A percentile compares a stretch with the other conserved stretches of the same genome.
phyloP scores from a whole-genome alignment of 2,797 vertebrate species.

The Aratinga solstitialis region DNA sequence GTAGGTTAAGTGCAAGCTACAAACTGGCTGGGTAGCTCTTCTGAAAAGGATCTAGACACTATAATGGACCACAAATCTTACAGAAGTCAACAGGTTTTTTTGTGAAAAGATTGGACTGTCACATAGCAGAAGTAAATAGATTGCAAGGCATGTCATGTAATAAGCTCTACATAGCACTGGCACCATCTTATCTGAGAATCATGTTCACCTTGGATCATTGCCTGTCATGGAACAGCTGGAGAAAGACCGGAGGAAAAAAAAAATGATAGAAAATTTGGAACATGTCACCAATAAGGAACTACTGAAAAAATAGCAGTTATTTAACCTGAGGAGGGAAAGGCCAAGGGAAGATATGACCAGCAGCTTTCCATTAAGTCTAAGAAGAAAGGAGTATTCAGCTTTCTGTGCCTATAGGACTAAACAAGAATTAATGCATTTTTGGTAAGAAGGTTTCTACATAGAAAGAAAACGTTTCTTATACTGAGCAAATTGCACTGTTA shows the following conservation, averaged over 20 bases:
- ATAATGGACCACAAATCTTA: background rate
- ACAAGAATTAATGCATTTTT: conserved; percentile 25
- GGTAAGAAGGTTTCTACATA: conserved; percentile 4
- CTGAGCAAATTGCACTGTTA: background rate
- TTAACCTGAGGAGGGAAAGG: conserved; percentile 26
- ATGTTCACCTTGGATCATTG: background rate
- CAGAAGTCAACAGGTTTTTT: background rate
- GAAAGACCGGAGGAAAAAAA: conserved; percentile 10
- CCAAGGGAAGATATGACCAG: conserved; percentile 8
- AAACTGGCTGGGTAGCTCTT: background rate
- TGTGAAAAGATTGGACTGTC: background rate
- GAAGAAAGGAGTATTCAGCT: conserved; percentile 7
- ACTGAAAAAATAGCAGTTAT: background rate
- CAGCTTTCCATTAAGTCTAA: conserved; percentile 13
- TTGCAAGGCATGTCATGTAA: background rate
- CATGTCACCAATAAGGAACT: background rate
- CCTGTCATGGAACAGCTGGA: background rate
- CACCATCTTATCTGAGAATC: conserved; percentile 1
- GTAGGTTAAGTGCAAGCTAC: background rate
- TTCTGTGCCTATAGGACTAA: background rate
- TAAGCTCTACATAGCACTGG: background rate
- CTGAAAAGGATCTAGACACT: background rate
- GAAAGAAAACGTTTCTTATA: background rate
- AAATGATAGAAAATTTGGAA: conserved; percentile 5
- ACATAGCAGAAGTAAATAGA: background rate